phyloP scores from a whole-genome alignment of 2,113 vertebrate genomes.

The Embiotoca jacksoni region DNA sequence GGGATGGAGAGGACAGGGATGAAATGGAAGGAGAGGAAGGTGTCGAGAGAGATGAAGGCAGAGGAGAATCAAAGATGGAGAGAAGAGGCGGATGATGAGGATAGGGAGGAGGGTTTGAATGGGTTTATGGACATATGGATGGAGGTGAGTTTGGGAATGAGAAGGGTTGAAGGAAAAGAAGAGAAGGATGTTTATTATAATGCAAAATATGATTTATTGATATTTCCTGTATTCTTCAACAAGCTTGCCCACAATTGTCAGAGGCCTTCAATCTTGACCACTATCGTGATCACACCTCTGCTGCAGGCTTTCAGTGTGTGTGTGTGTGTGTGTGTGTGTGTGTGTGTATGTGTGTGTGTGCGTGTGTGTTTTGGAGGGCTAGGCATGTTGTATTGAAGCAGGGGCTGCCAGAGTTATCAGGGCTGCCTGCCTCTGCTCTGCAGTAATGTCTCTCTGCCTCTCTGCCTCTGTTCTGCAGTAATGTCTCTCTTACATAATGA shows the following conservation, averaged over 20 bases:
- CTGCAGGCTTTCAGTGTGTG: constrained; percentile 20
- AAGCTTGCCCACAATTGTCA: constrained; percentile 33
- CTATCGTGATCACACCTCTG: constrained; percentile 45
- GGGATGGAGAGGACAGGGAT: not conserved
- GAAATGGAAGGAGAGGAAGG: not conserved
- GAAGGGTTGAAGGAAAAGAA: constrained; percentile 17
- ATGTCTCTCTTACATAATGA: constrained; percentile 84
- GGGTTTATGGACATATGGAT: not conserved
- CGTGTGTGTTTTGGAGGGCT: constrained; percentile 23
- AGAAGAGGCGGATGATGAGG: not conserved
- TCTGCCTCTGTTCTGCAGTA: constrained; percentile 75
- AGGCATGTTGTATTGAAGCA: constrained; percentile 51
- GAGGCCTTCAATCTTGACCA: constrained; percentile 31
- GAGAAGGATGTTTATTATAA: constrained; percentile 28
- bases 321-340: constrained; percentile 16
- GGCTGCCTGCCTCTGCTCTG: constrained; percentile 69
- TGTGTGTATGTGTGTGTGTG: not conserved
- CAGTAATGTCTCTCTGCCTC: constrained; percentile 63
- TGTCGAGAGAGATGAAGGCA: not conserved
- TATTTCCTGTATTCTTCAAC: constrained; percentile 37
- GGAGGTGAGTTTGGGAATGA: not conserved
- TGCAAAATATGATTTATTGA: constrained; percentile 47
- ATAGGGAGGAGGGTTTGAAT: constrained; percentile 9
- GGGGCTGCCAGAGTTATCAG: constrained; percentile 68
- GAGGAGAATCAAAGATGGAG: constrained; percentile 22